Conservation (phyloP, 2,797 vertebrate genomes). For the Macroramphosus scolopax region DNA sequence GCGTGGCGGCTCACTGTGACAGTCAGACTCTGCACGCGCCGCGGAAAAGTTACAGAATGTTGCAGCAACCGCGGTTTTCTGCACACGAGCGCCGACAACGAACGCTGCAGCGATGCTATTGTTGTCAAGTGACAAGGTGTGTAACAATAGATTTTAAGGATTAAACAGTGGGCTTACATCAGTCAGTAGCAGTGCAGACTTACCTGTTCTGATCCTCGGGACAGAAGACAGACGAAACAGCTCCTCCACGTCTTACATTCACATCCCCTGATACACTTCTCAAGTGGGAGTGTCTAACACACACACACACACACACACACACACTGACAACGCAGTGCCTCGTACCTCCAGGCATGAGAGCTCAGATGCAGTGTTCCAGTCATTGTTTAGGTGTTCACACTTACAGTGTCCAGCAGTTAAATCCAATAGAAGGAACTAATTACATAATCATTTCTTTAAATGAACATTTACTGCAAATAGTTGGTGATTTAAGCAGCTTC, state of each 20-base stretch:
- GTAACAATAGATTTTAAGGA: background rate
- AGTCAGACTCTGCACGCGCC: background rate
- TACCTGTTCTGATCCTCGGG: slow-evolving; percentile 27
- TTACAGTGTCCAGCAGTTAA: no score
- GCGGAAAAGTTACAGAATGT: background rate
- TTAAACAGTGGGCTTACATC: no score
- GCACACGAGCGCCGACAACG: no score
- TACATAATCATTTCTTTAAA: no score
- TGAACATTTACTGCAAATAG: no score
- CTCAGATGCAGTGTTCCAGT: background rate
- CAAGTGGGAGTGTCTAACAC: slow-evolving; percentile 21
- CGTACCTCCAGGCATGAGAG: background rate
- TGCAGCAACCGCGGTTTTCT: background rate
- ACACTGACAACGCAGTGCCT: no score
- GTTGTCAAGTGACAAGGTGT: no score
- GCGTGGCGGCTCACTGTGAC: slow-evolving; percentile 9
- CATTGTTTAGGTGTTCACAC: background rate
- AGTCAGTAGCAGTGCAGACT: slow-evolving; percentile 12
- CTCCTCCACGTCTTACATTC: slow-evolving; percentile 18
- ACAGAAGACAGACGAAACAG: slow-evolving; percentile 11
- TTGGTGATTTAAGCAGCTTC: no score
- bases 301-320: slow-evolving; percentile 7
- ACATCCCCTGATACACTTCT: slow-evolving; percentile 13
- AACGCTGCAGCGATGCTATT: no score
- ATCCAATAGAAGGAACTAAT: no score